A percentile compares a stretch with the other conserved stretches of the same genome.
Evolutionary conservation across 2,113 vertebrate species (phyloP).

Genomic region (Neolamprologus tretocephalus): DNA sequence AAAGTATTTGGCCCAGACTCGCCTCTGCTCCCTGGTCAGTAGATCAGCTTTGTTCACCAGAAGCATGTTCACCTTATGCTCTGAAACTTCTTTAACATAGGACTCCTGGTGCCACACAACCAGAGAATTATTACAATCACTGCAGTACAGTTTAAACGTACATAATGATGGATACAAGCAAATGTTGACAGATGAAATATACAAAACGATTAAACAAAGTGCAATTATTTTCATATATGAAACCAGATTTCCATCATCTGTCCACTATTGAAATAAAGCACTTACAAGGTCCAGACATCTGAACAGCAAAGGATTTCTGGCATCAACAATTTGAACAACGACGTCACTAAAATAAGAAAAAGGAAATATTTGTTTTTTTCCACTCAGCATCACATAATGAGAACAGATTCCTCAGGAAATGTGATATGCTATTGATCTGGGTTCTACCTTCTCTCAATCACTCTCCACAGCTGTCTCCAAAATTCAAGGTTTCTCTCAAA

Average conservation of each 20-base stretch:
- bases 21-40: conserved; percentile 81
- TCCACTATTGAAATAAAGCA: neutral
- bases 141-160: accelerated
- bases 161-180: neutral
- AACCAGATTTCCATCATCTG: neutral
- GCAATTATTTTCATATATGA: neutral
- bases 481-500: conserved; percentile 97
- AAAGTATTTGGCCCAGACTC: conserved; percentile 82
- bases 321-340: conserved; percentile 95
- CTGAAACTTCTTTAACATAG: conserved; percentile 83
- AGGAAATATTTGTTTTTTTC: accelerated
- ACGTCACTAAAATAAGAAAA: conserved; percentile 76
- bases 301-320: conserved; percentile 90
- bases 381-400: neutral
- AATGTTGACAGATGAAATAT: neutral
- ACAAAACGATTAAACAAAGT: neutral
- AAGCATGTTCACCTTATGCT: conserved; percentile 86
- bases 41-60: conserved; percentile 94
- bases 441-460: conserved; percentile 91
- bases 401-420: neutral
- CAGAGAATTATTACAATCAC: neutral
- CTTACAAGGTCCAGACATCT: conserved; percentile 92
- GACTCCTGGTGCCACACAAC: conserved; percentile 71
- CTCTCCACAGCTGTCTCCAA: conserved; percentile 98
- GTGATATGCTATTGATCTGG: neutral